These are phyloP conservation scores for Caenorhabditis brenneri DNA, from an alignment of 1,140 invertebrate species.

Conservation along the genomic window DNA sequence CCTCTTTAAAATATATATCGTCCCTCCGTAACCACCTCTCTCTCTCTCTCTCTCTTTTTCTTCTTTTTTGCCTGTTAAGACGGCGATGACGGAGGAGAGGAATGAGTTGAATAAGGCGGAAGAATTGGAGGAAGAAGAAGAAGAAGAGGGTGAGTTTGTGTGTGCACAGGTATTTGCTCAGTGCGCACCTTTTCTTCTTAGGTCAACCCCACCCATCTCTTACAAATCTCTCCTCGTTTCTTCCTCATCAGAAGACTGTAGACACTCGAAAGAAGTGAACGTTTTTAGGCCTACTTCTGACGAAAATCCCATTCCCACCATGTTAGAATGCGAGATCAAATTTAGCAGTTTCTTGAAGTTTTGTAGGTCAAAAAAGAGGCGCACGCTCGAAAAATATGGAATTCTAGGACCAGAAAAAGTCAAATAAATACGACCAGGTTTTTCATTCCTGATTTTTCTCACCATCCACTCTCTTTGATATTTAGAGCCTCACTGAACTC, in stretches of 20 bases:
- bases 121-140: neutral
- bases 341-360: too few species aligned
- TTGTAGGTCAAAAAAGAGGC: too few species aligned
- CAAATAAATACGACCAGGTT: too few species aligned
- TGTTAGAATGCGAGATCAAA: too few species aligned
- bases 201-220: neutral
- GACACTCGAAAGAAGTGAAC: neutral
- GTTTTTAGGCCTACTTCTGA: too few species aligned
- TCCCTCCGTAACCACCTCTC: neutral
- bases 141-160: neutral
- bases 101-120: neutral
- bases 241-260: conserved; percentile 1
- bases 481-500: too few species aligned
- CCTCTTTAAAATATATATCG: neutral
- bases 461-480: too few species aligned
- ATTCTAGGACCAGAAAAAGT: too few species aligned
- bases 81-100: conserved; percentile 12
- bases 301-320: too few species aligned
- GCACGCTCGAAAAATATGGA: too few species aligned
- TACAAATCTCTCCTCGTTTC: neutral
- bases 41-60: neutral
- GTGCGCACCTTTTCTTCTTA: conserved; percentile 18
- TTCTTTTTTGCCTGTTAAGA: conserved; percentile 35
- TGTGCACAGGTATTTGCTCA: conserved; percentile 36
- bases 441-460: too few species aligned